Conservation (phyloP, 2,888 invertebrate species). For the Sinopyrophorus schimmeli region DNA sequence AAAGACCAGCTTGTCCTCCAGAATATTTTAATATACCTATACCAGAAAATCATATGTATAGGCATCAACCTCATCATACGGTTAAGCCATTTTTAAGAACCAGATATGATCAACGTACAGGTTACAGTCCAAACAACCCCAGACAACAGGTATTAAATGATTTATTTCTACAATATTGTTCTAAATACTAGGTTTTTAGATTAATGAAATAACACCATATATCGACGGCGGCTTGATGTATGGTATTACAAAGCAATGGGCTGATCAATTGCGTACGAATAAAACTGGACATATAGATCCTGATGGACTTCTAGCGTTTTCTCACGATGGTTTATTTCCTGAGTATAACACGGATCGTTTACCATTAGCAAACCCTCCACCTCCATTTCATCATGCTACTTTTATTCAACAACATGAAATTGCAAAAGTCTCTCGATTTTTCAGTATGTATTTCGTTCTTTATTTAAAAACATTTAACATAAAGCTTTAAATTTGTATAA, state of each 20-base stretch:
- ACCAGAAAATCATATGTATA: slow-evolving; percentile 54
- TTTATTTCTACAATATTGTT: too few relatives aligned
- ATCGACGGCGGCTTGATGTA: slow-evolving; percentile 65
- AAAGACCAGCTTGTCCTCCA: slow-evolving; percentile 63
- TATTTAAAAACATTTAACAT: too few relatives aligned
- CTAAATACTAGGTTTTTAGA: slow-evolving; percentile 46
- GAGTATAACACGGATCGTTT: slow-evolving; percentile 57
- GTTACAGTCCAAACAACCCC: slow-evolving; percentile 63
- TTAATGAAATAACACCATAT: slow-evolving; percentile 65
- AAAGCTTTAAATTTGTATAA: too few relatives aligned
- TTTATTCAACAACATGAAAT: slow-evolving; percentile 53
- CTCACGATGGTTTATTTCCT: slow-evolving; percentile 57
- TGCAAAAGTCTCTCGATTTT: slow-evolving; percentile 58
- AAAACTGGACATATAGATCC: slow-evolving; percentile 56
- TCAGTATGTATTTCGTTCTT: slow-evolving; percentile 55
- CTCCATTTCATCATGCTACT: slow-evolving; percentile 56
- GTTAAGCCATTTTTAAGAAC: slow-evolving; percentile 60
- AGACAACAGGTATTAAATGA: slow-evolving; percentile 58
- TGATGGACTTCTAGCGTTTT: slow-evolving; percentile 55
- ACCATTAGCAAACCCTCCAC: slow-evolving; percentile 63
- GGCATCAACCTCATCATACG: slow-evolving; percentile 44
- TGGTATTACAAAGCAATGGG: slow-evolving; percentile 62
- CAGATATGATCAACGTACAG: slow-evolving; percentile 60
- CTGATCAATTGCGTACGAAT: slow-evolving; percentile 59
- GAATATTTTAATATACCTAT: slow-evolving; percentile 64